These are phyloP conservation scores for Sphaeramia orbicularis DNA, from an alignment of 2,797 vertebrate species.

Conservation along the genomic window DNA sequence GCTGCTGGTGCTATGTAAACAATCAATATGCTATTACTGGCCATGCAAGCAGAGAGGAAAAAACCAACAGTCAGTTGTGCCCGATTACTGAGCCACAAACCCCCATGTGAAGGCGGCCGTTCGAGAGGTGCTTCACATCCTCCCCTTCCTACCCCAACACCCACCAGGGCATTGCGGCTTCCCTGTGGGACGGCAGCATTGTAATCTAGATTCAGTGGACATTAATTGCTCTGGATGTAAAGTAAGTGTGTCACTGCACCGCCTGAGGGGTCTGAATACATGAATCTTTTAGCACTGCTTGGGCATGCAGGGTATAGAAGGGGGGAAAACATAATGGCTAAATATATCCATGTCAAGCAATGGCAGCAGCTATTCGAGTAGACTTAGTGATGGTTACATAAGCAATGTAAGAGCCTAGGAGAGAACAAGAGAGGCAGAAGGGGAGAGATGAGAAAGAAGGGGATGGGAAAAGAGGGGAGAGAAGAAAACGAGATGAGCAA, in stretches of 20 bases:
- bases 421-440: slow-evolving; percentile 24
- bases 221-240: slow-evolving; percentile 94
- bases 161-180: slow-evolving; percentile 54
- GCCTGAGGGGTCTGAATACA: slow-evolving; percentile 88
- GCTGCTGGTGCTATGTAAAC: slow-evolving; percentile 69
- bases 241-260: slow-evolving; percentile 92
- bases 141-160: slow-evolving; percentile 11
- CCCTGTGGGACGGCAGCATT: slow-evolving; percentile 77
- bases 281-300: slow-evolving; percentile 93
- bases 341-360: slow-evolving; percentile 81
- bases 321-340: slow-evolving; percentile 67
- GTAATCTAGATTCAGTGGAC: slow-evolving; percentile 91
- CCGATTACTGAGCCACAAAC: slow-evolving; percentile 58
- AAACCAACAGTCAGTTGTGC: slow-evolving; percentile 55
- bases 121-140: slow-evolving; percentile 21
- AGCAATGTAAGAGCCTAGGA: slow-evolving; percentile 59
- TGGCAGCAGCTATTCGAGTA: slow-evolving; percentile 74
- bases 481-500: slow-evolving; percentile 29
- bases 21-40: slow-evolving; percentile 84
- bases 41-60: slow-evolving; percentile 66
- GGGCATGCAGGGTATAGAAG: slow-evolving; percentile 78
- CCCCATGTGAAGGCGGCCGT: slow-evolving; percentile 32
- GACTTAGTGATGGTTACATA: slow-evolving; percentile 78
- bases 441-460: slow-evolving; percentile 7
- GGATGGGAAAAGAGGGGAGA: neutral